Evolutionary conservation across 2,888 invertebrate species (phyloP).

Genomic region (Dysmachus trigonus): DNA sequence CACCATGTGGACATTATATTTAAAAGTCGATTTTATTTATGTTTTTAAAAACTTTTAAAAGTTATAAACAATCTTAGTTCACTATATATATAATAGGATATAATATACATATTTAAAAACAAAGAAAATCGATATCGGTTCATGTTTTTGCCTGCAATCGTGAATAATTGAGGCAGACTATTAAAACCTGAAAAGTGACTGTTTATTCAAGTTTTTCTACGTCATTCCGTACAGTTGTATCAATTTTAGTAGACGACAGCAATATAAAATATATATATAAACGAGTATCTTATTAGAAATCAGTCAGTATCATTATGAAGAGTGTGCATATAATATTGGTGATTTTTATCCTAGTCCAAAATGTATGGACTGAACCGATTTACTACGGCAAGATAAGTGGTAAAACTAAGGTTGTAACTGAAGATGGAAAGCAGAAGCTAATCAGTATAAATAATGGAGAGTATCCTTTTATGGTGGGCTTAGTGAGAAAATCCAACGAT

Average conservation of each 20-base stretch:
- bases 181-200: background rate
- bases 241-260: background rate
- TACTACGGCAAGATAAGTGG: background rate
- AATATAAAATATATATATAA: no score
- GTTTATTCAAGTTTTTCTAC: background rate
- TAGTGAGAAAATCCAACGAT: background rate
- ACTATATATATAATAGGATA: no score
- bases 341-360: background rate
- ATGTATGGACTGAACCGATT: background rate
- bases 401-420: background rate
- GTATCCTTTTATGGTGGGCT: background rate
- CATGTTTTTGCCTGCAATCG: no score
- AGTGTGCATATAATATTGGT: background rate
- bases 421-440: background rate
- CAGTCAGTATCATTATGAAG: background rate
- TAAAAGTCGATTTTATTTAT: no score
- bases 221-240: background rate
- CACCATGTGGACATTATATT: no score
- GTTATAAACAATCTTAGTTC: no score
- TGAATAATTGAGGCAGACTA: no score
- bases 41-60: no score
- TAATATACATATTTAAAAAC: no score
- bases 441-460: background rate
- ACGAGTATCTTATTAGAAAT: no score
- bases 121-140: no score